Evolutionary conservation across 2,113 vertebrate species (phyloP).

Genomic region (Nicator chloris): DNA sequence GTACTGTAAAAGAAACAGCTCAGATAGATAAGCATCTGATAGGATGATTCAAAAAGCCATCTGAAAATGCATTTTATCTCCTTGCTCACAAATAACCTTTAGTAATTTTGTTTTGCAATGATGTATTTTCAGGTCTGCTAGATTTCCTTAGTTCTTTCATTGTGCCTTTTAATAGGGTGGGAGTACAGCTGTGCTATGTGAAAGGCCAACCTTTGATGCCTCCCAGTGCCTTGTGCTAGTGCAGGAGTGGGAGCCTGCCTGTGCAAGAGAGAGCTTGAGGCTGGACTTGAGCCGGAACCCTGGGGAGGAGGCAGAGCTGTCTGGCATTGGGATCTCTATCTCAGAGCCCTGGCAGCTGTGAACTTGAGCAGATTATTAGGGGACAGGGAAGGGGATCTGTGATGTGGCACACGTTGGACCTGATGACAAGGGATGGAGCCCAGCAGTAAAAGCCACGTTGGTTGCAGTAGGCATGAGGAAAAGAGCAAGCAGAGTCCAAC

Average conservation of each 20-base stretch:
- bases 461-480: background rate
- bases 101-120: background rate
- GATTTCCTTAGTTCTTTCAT: background rate
- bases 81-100: background rate
- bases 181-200: background rate
- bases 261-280: background rate
- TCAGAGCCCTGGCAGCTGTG: background rate
- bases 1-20: background rate
- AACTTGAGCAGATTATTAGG: background rate
- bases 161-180: background rate
- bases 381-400: background rate
- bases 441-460: background rate
- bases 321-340: accelerated
- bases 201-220: background rate
- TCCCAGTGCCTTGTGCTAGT: accelerated
- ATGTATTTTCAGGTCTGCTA: background rate
- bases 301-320: accelerated
- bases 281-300: background rate
- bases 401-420: accelerated
- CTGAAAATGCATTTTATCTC: background rate
- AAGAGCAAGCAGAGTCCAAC: background rate
- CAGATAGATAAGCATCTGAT: background rate
- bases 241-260: background rate
- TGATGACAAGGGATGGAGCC: background rate
- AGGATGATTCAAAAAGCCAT: background rate